Evolutionary conservation across 2,888 invertebrate species (phyloP), one percentile per base, ranked within the genome.

Genomic region (Lymantria monacha): DNA sequence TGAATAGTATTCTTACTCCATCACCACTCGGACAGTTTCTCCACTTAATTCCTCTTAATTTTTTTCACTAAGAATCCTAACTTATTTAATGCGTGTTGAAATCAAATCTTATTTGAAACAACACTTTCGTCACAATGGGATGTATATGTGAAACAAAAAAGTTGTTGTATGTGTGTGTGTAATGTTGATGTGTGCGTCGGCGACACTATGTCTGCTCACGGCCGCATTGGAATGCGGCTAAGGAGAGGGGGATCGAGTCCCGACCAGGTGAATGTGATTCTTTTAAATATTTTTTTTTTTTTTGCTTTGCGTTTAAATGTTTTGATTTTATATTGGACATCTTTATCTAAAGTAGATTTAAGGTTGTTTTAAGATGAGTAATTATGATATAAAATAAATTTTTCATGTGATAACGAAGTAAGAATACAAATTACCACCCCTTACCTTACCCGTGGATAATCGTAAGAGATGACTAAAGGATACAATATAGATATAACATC

Each of bases 201-300:
- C 87, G 87, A 69, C 87, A 76, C 56, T 48, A 59, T 72, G 87
- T 86, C 87, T 86, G 78, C 66, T 55, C 57, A 49, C 74, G 58
- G 62, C 59, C 63, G 61, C 72, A 52, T 54, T 59, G 85, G 85
- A 85, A 85, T 85, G 85, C 69, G 73, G 81, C 74, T 69, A 56
- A 9, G 13, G 41, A 12, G 64, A 48, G 53, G 63, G 63, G 55
- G 59, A 53, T 57, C 47, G 44, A 50, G 53, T 63, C 69, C 66
- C 53, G 51, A 55, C 12, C 38, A 10, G 38, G 30, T 57, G 64
- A 66, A 67, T 66, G 65, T 61, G 61, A 60, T 64, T 62, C 41
- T 64, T 59, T 53, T 60, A 64, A 63, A 53, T 47, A 45, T 48
- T 67, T 66, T 66, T 66, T 67, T 63, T 59, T 66, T 64, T 22